Evolutionary conservation across 2,113 vertebrate genomes (phyloP), one percentile per base, ranked within the genome.

Genomic region (Sceloporus tristichus): DNA sequence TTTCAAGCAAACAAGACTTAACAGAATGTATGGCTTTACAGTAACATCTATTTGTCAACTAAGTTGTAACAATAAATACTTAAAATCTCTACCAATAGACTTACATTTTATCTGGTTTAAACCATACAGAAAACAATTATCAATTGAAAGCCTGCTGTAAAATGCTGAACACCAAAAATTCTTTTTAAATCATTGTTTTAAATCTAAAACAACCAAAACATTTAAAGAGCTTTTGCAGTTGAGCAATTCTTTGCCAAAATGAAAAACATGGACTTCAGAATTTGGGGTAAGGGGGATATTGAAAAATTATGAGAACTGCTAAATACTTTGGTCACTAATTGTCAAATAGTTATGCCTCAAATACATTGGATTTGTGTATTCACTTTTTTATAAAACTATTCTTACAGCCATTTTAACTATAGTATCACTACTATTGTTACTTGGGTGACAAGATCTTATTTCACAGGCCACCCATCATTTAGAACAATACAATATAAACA

Each of bases 341-440:
- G 75, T 96, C 96, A 96, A 97, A 98, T 98, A 97, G 96, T 96
- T 96, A 95, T 96, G 96, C 96, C 95, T 97, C 96, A 97, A 96
- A 98, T 97, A 98, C 97, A 97, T 97, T 96, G 96, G 95, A 96
- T 97, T 97, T 98, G 97, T 98, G 98, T 97, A 97, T 98, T 98
- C 98, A 97, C 97, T 97, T 98, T 98, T 98, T 96, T 98, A 98
- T 98, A 99, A 99, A 99, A 99, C 98, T 99, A 99, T 98, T 98
- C 98, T 98, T 98, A 99, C 98, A 99, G 98, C 98, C 98, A 98
- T 98, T 97, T 98, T 94, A 98, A 98, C 98, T 98, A 98, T 96
- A 98, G 98, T 96, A 98, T 98, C 96, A 98, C 98, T 98, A 98
- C 98, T 97, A 97, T 98, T 96, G 97, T 98, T 98, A 97, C 97